These are phyloP conservation scores for Trachelipus rathkii DNA, from an alignment of 1,140 invertebrate genomes.

Conservation along the genomic window DNA sequence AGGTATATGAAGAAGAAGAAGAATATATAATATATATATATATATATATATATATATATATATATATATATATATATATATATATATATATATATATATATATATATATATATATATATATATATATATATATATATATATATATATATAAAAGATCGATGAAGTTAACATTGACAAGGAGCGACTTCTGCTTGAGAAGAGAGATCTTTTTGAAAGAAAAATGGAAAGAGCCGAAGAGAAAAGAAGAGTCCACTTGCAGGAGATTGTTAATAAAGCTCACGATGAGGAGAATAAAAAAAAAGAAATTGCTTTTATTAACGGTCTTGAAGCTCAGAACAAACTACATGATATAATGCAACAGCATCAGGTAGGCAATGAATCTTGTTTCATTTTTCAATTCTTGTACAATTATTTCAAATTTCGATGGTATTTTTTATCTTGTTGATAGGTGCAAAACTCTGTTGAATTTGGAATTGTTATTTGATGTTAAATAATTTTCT, in stretches of 20 bases:
- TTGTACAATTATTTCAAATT: background rate
- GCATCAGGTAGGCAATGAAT: constrained; percentile 55
- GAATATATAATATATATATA: no score
- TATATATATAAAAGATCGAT: constrained; percentile 66
- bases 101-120: no score
- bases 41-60: no score
- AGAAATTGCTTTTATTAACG: constrained; percentile 97
- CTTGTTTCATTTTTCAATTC: background rate
- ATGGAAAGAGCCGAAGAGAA: constrained; percentile 88
- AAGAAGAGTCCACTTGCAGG: constrained; percentile 69
- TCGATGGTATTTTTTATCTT: no score
- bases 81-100: no score
- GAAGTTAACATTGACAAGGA: constrained; percentile 84
- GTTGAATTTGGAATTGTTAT: no score
- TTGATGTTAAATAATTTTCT: no score
- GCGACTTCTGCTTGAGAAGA: constrained; percentile 77
- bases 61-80: no score
- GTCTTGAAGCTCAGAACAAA: constrained; percentile 90
- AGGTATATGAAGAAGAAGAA: no score
- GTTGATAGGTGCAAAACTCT: no score
- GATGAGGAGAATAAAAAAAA: constrained; percentile 95
- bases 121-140: no score
- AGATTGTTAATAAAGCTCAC: constrained; percentile 88
- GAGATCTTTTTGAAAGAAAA: constrained; percentile 76
- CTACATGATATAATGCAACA: constrained; percentile 79